Base-by-base conservation (phyloP, 2,797 vertebrate genomes). In the Prunella strophiata region DNA sequence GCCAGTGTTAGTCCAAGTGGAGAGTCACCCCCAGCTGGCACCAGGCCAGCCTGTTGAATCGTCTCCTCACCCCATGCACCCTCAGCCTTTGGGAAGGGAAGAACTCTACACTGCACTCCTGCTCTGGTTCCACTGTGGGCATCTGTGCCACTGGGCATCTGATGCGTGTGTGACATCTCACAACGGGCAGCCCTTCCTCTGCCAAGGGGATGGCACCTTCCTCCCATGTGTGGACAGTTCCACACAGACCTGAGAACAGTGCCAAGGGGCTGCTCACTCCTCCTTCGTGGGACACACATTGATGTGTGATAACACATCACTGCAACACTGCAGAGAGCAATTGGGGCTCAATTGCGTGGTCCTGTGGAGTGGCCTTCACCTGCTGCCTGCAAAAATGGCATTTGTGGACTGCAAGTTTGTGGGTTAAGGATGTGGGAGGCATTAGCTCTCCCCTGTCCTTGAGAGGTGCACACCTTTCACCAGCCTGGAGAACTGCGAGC, bases 321-420 rank as follows among this genome's bases (percentile, higher is more conserved):
- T 20, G 38, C 50, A 48, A 5, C n/a, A 8, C 40, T 2, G 26
- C 47, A 38, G 40, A 32, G 45, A 38, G 42, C 4, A 18, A 30
- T 17, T 4, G 12, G 70, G 54, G n/a, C 70, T 57, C 38, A 18
- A 1, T 6, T 8, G 14, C 0, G 1, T 0, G 0, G 45, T 36
- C 7, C 57, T 23, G 0, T 2, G 36, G 45, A 55, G 57, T 63
- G 61, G 14, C 50, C 72, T 30, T 74, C 2, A 16, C 52, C 61
- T 13, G 36, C 13, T 40, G 57, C 47, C 82, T 47, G 76, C 27
- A 19, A 74, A 80, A 74, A 59, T 10, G 21, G 43, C 84, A 55
- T 55, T 6, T 57, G 61, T 21, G 34, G 52, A 61, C 62, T 40
- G 38, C 57, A 36, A 14, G 25, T 50, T 5, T 3, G 13, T 27